Evolutionary conservation across 2,113 vertebrate species (phyloP), one percentile per base, ranked within the genome.

Genomic region (Garra rufa): DNA sequence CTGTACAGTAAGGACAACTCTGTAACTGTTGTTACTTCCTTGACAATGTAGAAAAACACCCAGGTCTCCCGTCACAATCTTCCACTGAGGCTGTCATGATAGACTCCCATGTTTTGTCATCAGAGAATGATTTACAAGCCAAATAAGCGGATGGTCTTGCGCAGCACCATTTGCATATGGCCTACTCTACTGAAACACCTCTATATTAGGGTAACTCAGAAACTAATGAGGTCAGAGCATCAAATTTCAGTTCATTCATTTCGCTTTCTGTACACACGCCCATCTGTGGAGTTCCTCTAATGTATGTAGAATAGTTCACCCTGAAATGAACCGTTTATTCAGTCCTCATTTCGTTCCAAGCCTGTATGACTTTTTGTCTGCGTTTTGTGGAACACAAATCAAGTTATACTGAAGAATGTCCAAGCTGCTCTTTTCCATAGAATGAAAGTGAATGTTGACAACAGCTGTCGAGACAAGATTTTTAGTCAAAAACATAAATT

Each of bases 81-180:
- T 73, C 38, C 14, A 0, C 55, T 57, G 55, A 30, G 14, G 61
- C 71, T 78, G 57, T 86, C 50, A 34, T 83, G 43, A 41, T 38
- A 26, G 34, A 14, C 59, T 61, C 11, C 30, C 41, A 38, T 5
- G 55, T 55, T 85, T 52, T 80, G 55, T 57, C 77, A 80, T 84
- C 46, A 8, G 48, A 81, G 52, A 48, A 55, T 34, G 69, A 73
- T 91, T 91, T 91, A 89, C 79, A 83, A 91, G 90, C 78, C 85
- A 92, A 92, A 93, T 89, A 69, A 91, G 73, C 28, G 79, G 61
- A 81, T 88, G 79, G 55, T 79, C 34, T 85, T 75, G 46, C 43
- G 21, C 55, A 15, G 70, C 26, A n/a, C 1, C 5, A 85, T 93
- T 92, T 93, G 89, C 90, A 92, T 93, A 24, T 79, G 52, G 69